Base-by-base conservation (phyloP, 2,888 invertebrate genomes). In the Orthosia incerta region DNA sequence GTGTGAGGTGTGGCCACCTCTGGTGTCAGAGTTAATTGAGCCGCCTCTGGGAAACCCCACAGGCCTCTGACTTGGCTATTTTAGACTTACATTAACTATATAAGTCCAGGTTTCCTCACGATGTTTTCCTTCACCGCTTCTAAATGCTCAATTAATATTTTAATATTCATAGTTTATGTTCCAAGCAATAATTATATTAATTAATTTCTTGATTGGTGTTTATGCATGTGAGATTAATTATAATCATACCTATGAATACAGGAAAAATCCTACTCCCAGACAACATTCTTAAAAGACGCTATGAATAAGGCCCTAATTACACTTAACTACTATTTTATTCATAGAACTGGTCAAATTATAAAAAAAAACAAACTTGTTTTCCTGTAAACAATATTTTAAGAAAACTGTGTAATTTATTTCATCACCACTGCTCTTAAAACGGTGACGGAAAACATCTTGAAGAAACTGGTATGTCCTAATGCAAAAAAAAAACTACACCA, bases 241-340 rank as follows among this genome's bases (percentile, higher is more conserved):
- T 0, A 53, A 48, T 16, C 18, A 31, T 20, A 16, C 31, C 12
- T 15, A 20, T 20, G 11, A 26, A 50, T 11, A 23, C 50, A 56
- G 46, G 51, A 65, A 61, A 65, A 61, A 55, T 20, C 20, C n/a
- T 5, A 39, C 13, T 13, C 1, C 13, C 46, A 50, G 26, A 51
- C 45, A 1, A 31, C 31, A 76, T 67, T 65, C 53, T 23, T 60
- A 3, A 18, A 16, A 46, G 20, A 4, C 16, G 13, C 0, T 31
- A 1, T 20, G 12, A 7, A n/a, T n/a, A n/a, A n/a, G 9, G 4
- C 13, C 4, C 1, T 55, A 31, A 63, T 63, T n/a, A 48, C 16
- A 45, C 31, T 2, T 39, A 56, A 56, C 16, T 57, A 76, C 46
- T 15, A 45, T 67, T 53, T 23, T 48, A 76, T 71, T 48, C 62